Conservation (phyloP, 1,140 invertebrate species). For the Brachionus angularis region DNA sequence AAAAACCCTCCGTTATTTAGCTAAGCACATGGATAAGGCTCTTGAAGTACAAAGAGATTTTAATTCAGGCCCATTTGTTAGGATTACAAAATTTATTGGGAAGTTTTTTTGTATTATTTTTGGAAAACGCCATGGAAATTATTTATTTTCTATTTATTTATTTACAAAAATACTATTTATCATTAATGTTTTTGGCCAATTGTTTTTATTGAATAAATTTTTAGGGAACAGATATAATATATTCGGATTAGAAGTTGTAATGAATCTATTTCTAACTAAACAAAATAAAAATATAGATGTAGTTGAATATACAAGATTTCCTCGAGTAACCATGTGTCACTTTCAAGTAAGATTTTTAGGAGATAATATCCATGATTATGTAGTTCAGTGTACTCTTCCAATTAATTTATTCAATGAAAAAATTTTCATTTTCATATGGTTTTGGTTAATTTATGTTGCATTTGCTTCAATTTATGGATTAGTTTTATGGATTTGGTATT, state of each 20-base stretch:
- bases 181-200: slow-evolving; percentile 60
- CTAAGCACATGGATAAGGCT: slow-evolving; percentile 56
- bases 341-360: slow-evolving; percentile 61
- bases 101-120: slow-evolving; percentile 50
- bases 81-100: slow-evolving; percentile 46
- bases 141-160: slow-evolving; percentile 59
- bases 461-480: slow-evolving; percentile 57
- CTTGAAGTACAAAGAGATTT: slow-evolving; percentile 51
- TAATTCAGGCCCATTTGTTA: slow-evolving; percentile 52
- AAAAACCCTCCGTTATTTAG: slow-evolving; percentile 55
- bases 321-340: slow-evolving; percentile 61
- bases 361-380: slow-evolving; percentile 59
- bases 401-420: slow-evolving; percentile 63
- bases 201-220: slow-evolving; percentile 61
- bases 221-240: slow-evolving; percentile 59
- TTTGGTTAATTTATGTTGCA: slow-evolving; percentile 62
- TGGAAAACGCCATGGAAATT: slow-evolving; percentile 60
- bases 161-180: slow-evolving; percentile 61
- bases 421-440: slow-evolving; percentile 63
- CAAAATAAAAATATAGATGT: not conserved
- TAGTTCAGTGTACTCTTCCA: slow-evolving; percentile 62
- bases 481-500: slow-evolving; percentile 51
- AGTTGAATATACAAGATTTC: slow-evolving; percentile 57
- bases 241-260: slow-evolving; percentile 59
- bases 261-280: slow-evolving; percentile 49